These are phyloP conservation scores for Gopherus flavomarginatus DNA, from an alignment of 2,113 vertebrate genomes.

Conservation along the genomic window DNA sequence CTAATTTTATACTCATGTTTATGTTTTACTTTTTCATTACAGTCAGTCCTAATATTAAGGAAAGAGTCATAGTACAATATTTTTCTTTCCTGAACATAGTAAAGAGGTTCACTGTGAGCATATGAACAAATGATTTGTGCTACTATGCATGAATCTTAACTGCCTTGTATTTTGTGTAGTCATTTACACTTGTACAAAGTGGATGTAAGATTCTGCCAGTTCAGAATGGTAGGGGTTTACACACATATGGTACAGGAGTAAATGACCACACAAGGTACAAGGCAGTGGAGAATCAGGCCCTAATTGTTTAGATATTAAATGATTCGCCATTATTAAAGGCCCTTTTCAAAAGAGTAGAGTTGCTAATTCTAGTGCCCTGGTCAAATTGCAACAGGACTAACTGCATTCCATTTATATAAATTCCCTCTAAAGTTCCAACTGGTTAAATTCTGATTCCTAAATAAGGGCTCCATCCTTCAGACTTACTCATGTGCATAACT, in stretches of 20 bases:
- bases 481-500: accelerated
- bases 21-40: background rate
- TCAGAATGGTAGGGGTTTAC: background rate
- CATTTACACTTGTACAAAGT: background rate
- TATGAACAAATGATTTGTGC: background rate
- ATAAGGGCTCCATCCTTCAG: background rate
- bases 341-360: background rate
- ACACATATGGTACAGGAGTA: background rate
- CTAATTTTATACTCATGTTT: background rate
- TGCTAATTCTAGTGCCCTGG: background rate
- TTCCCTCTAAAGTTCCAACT: background rate
- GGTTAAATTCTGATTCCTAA: background rate
- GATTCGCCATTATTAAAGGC: background rate
- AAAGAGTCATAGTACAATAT: background rate
- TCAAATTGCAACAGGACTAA: background rate
- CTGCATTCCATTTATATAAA: background rate
- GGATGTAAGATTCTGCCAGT: background rate
- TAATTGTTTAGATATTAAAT: background rate
- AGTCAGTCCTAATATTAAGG: background rate
- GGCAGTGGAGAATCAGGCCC: background rate
- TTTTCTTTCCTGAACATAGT: background rate
- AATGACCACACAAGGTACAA: background rate
- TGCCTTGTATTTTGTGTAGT: background rate
- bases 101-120: background rate
- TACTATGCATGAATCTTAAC: background rate